A percentile compares a stretch with the other conserved stretches of the same genome.
phyloP scores from a whole-genome alignment of 2,113 vertebrate genomes.

The Carollia perspicillata region DNA sequence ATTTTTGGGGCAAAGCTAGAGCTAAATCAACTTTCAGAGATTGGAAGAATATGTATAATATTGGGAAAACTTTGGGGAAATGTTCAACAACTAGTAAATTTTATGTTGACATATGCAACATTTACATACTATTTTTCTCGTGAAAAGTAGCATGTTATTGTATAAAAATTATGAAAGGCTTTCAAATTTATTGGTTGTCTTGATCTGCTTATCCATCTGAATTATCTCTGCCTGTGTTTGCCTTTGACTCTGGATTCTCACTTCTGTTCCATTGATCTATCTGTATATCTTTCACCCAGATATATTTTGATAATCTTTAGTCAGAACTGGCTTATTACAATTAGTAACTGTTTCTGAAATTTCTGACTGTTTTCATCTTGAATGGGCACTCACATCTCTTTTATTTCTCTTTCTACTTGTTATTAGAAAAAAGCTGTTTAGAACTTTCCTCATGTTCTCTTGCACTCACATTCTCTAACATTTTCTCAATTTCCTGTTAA shows the following conservation, averaged over 20 bases:
- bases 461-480: background rate
- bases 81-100: background rate
- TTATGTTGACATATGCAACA: background rate
- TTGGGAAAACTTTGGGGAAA: background rate
- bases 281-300: background rate
- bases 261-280: background rate
- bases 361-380: background rate
- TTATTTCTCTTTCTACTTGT: background rate
- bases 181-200: background rate
- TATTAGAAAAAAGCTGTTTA: background rate
- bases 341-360: background rate
- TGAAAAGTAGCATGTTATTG: background rate
- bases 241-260: background rate
- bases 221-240: background rate
- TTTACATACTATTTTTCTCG: background rate
- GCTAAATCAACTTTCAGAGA: background rate
- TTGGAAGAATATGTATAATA: background rate
- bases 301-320: background rate
- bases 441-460: background rate
- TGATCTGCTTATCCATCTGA: background rate
- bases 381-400: background rate
- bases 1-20: background rate
- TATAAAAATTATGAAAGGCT: background rate
- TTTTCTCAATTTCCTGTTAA: background rate
- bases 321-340: background rate